Conservation (phyloP, 2,888 invertebrate species). For the Dysmachus trigonus region DNA sequence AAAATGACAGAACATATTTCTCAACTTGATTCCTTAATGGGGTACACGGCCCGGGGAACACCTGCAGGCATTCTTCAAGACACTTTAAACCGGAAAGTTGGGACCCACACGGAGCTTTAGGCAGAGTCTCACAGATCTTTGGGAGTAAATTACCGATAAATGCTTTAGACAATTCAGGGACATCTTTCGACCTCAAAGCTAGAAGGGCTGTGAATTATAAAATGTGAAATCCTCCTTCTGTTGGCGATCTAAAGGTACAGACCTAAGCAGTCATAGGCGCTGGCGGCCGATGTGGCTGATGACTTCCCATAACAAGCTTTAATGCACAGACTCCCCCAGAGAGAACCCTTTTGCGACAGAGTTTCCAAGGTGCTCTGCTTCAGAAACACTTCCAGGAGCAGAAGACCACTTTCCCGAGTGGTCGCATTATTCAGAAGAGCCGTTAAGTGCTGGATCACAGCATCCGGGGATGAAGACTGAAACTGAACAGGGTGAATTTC, state of each 20-base stretch:
- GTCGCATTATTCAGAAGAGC: constrained; percentile 52
- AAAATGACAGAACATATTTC: constrained; percentile 54
- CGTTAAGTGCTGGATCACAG: constrained; percentile 52
- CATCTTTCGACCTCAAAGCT: constrained; percentile 48
- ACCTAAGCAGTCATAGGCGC: constrained; percentile 53
- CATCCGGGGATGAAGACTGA: constrained; percentile 41
- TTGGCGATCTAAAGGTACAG: neutral
- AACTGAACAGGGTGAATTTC: neutral
- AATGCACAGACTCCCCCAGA: constrained; percentile 55
- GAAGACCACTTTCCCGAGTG: constrained; percentile 52
- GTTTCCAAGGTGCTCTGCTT: constrained; percentile 53
- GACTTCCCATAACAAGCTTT: constrained; percentile 54
- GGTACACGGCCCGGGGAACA: constrained; percentile 56
- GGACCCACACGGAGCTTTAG: constrained; percentile 47
- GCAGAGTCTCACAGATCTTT: constrained; percentile 55
- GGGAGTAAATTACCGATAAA: constrained; percentile 53
- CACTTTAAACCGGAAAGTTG: constrained; percentile 54
- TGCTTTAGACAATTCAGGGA: constrained; percentile 56
- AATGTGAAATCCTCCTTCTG: neutral
- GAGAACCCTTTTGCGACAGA: constrained; percentile 53
- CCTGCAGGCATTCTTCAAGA: constrained; percentile 54
- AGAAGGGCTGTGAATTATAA: neutral
- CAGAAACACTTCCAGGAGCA: constrained; percentile 52
- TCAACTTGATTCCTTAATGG: constrained; percentile 54
- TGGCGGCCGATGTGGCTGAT: neutral